Conservation (phyloP, 2,888 invertebrate species). For the Lypha dubia region DNA sequence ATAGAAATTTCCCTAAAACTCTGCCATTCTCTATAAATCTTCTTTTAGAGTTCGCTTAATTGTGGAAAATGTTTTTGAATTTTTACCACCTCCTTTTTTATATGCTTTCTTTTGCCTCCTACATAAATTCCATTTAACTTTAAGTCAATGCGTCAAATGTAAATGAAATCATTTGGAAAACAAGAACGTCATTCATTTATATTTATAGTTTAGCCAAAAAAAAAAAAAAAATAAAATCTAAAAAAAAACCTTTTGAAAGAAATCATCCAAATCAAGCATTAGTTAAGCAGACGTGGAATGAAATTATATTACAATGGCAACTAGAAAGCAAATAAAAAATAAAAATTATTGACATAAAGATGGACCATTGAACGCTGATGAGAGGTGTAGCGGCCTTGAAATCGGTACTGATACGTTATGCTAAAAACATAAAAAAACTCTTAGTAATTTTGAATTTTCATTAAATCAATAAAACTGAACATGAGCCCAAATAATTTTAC, state of each 20-base stretch:
- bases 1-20: neutral
- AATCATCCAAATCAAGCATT: neutral
- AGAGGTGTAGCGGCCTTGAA: too few relatives aligned
- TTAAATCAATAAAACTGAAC: too few relatives aligned
- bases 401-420: too few relatives aligned
- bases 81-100: neutral
- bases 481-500: too few relatives aligned
- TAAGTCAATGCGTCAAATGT: slow-evolving; percentile 48
- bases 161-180: slow-evolving; percentile 52
- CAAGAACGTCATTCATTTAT: slow-evolving; percentile 24
- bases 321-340: neutral
- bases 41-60: too few relatives aligned
- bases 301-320: slow-evolving; percentile 44
- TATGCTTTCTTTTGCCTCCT: neutral
- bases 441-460: too few relatives aligned
- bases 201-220: neutral
- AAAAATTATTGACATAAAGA: too few relatives aligned
- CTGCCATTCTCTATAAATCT: neutral
- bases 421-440: too few relatives aligned
- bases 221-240: neutral
- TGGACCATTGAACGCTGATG: too few relatives aligned
- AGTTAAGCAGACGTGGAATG: slow-evolving; percentile 12
- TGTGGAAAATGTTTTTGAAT: too few relatives aligned
- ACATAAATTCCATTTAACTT: neutral
- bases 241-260: neutral